Evolutionary conservation across 2,888 invertebrate species (phyloP).

Genomic region (Meiosimyza decipiens): DNA sequence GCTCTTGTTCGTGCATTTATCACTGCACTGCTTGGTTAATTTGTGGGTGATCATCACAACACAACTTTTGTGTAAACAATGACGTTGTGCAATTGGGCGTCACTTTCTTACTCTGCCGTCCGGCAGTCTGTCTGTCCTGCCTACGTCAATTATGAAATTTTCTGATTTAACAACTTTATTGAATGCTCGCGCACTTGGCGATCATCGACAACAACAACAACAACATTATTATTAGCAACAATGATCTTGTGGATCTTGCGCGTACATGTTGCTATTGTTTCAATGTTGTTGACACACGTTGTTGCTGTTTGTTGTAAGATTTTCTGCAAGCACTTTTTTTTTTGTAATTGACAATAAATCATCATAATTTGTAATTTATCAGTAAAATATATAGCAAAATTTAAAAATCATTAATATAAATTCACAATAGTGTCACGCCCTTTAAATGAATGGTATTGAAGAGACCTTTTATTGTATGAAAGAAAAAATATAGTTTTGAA

Average conservation of each 20-base stretch:
- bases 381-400: not conserved
- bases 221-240: not conserved
- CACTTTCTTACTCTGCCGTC: not conserved
- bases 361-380: conserved; percentile 19
- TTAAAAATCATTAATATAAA: conserved; percentile 29
- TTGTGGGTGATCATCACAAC: no score
- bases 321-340: not conserved
- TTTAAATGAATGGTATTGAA: no score
- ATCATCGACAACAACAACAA: not conserved
- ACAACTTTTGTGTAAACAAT: no score
- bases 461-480: no score
- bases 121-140: not conserved
- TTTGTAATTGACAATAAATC: conserved; percentile 17
- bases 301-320: not conserved
- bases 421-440: not conserved
- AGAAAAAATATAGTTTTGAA: no score
- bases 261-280: not conserved
- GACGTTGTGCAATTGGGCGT: no score
- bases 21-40: no score
- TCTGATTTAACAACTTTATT: conserved; percentile 27
- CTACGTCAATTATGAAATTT: conserved; percentile 25
- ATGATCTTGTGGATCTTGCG: conserved; percentile 5
- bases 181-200: not conserved
- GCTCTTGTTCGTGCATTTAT: no score
- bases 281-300: not conserved